These are phyloP conservation scores for Macropodus opercularis DNA, from an alignment of 2,797 vertebrate genomes.

Conservation along the genomic window DNA sequence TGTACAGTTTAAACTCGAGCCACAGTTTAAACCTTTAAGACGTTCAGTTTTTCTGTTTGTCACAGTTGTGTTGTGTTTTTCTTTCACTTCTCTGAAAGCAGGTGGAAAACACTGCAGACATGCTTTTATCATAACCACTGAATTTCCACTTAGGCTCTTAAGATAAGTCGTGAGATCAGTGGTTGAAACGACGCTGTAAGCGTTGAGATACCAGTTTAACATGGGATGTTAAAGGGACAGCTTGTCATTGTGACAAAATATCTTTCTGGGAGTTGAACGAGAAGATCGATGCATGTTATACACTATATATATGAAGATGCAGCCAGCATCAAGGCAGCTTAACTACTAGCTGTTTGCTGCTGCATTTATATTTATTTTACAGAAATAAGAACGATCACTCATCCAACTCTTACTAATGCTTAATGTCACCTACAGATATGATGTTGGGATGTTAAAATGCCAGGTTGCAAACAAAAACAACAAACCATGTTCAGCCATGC, in stretches of 20 bases:
- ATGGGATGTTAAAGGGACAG: background rate
- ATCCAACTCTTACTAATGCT: background rate
- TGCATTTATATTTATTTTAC: background rate
- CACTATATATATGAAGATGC: background rate
- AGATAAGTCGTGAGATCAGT: background rate
- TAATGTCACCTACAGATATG: background rate
- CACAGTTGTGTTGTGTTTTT: background rate
- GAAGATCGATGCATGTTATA: background rate
- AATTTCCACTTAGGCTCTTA: background rate
- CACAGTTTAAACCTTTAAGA: no score
- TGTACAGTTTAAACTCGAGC: slow-evolving; percentile 11
- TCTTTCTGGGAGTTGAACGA: background rate
- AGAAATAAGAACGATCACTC: background rate
- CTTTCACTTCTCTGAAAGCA: no score
- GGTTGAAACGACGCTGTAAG: background rate
- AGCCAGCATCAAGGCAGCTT: background rate
- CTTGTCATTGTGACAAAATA: background rate
- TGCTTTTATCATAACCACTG: background rate
- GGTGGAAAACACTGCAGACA: slow-evolving; percentile 6
- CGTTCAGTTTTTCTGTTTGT: background rate
- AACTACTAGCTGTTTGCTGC: background rate
- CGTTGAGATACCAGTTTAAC: background rate
- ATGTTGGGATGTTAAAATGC: background rate
- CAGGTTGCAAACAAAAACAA: background rate
- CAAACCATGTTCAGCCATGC: background rate